A percentile compares a stretch with the other conserved stretches of the same genome.
These are phyloP conservation scores for Arothron firmamentum DNA, from an alignment of 2,113 vertebrate genomes.

Conservation along the genomic window DNA sequence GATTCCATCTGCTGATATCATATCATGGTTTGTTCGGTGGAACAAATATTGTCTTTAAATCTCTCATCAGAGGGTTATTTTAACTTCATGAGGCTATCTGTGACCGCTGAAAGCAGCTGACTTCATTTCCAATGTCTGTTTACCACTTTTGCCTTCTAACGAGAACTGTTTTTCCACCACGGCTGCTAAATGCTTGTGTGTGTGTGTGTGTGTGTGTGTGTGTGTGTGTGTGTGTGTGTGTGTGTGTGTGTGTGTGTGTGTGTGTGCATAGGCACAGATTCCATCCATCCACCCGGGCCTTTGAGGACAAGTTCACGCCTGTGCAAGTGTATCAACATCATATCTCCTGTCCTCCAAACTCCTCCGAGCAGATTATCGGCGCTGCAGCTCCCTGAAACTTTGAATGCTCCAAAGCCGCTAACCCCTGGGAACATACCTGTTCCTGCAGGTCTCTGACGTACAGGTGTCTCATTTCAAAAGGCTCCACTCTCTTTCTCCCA, in stretches of 20 bases:
- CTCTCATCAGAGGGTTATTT: no score
- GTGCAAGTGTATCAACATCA: constrained; percentile 52
- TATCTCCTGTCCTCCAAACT: constrained; percentile 33
- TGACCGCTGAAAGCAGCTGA: no score
- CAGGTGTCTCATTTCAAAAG: constrained; percentile 71
- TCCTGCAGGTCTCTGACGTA: constrained; percentile 58
- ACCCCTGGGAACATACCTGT: constrained; percentile 68
- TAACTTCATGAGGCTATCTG: no score
- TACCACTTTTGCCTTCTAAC: no score
- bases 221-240: not conserved
- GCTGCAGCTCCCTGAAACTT: constrained; percentile 45
- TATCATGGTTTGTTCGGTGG: no score
- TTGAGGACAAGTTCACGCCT: constrained; percentile 58
- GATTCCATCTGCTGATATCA: no score
- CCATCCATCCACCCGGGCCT: constrained; percentile 45
- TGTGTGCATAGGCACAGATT: constrained; percentile 28
- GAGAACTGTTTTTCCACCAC: no score
- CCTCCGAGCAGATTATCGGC: constrained; percentile 49
- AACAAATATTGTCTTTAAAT: no score
- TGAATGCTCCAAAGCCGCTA: constrained; percentile 53
- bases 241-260: not conserved
- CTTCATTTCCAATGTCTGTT: no score
- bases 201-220: not conserved
- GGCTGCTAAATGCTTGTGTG: no score
- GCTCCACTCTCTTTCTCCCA: constrained; percentile 31